Conservation (phyloP, 2,888 invertebrate genomes). For the Panopea generosa region DNA sequence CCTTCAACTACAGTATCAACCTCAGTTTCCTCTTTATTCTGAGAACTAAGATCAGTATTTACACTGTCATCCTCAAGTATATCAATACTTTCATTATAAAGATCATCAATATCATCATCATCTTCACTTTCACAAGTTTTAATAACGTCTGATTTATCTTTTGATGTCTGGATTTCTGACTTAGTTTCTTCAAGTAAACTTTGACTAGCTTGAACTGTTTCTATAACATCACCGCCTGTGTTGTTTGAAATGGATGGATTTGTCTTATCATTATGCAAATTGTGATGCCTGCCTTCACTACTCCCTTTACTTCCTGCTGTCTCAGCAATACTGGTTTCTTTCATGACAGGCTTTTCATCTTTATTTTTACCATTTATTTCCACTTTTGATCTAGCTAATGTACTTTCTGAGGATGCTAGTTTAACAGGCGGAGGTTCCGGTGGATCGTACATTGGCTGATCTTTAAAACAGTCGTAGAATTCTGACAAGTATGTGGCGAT, state of each 20-base stretch:
- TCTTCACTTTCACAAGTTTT: constrained; percentile 4
- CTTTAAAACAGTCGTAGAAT: constrained; percentile 56
- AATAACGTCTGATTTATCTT: neutral
- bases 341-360: neutral
- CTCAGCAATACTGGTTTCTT: neutral
- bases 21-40: constrained; percentile 1
- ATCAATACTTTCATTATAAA: constrained; percentile 33
- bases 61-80: constrained; percentile 13
- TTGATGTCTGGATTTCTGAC: constrained; percentile 1
- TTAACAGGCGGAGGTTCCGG: constrained; percentile 26
- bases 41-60: neutral
- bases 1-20: neutral
- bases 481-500: constrained; percentile 56
- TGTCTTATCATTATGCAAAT: neutral
- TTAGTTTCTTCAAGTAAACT: neutral
- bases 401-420: neutral
- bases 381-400: neutral
- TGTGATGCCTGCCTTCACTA: neutral
- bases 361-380: neutral
- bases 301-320: neutral
- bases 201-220: constrained; percentile 1
- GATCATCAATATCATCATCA: constrained; percentile 40
- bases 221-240: neutral
- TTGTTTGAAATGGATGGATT: neutral
- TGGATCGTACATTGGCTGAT: constrained; percentile 49